Evolutionary conservation across 2,888 invertebrate genomes (phyloP), one percentile per base, ranked within the genome.

Genomic region (Ischnura elegans): DNA sequence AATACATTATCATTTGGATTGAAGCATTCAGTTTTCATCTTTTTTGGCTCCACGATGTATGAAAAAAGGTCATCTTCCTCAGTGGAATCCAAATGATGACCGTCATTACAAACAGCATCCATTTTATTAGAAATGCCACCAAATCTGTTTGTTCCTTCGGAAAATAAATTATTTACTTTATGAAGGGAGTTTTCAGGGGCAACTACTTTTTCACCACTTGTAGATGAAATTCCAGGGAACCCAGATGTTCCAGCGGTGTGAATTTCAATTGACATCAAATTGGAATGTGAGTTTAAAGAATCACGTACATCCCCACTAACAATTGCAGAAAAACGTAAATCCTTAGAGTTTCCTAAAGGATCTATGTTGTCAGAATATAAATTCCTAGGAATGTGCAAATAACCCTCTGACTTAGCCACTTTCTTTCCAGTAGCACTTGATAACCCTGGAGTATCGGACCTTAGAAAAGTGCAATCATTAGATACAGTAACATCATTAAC

Each of bases 221-320:
- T 95, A 42, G 95, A 95, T 66, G 94, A 93, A 87, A 95, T 95
- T 45, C 95, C 95, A 84, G 36, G 87, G 43, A 93, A 76, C n/a
- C 45, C 36, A 47, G 84, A 10, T 43, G 42, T 51, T 61, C 16
- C 93, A 84, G 85, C 51, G 19, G 42, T 66, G 0, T 19, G 29
- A 29, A 46, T 55, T 5, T 87, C 55, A 0, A 16, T 36, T 36
- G 55, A 3, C 55, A 19, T 3, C 10, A 42, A 25, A n/a, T 93
- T 95, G 94, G 42, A 21, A 87, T 21, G 0, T 87, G 45, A 29
- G 2, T 21, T 55, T 29, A 21, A 45, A 43, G 84, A 36, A 47
- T 29, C 13, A 84, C 8, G 6, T 43, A 96, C 95, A 94, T 96
- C 95, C 94, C 96, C 96, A 94, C 96, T 95, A 87, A 96, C 10